These are phyloP conservation scores for Eutolmus rufibarbis DNA, from an alignment of 2,888 invertebrate genomes.

Conservation along the genomic window DNA sequence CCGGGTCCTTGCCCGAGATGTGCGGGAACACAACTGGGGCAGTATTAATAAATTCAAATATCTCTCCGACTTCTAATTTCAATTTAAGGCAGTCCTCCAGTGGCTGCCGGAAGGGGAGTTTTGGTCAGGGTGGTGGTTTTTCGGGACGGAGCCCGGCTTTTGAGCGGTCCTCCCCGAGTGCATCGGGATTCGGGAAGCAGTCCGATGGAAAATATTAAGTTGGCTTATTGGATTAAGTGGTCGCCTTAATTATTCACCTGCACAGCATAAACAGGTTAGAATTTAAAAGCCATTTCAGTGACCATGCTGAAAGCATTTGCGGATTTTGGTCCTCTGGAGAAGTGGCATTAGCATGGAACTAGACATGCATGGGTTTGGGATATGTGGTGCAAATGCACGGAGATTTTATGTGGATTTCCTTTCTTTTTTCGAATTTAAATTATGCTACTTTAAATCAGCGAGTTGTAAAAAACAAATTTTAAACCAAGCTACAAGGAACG, in stretches of 20 bases:
- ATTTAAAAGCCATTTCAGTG: not conserved
- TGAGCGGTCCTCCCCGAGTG: not conserved
- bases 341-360: not conserved
- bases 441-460: not conserved
- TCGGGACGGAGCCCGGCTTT: not conserved
- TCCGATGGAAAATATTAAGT: not conserved
- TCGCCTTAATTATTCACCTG: not conserved
- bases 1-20: not conserved
- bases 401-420: not conserved
- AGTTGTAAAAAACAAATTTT: not conserved
- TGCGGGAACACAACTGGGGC: not conserved
- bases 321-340: not conserved
- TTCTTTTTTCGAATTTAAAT: not conserved
- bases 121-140: not conserved
- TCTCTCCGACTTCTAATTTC: slow-evolving; percentile 19
- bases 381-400: not conserved
- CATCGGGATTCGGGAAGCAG: not conserved
- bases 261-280: not conserved
- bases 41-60: slow-evolving; percentile 9
- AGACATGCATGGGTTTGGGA: not conserved
- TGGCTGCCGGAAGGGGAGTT: not conserved
- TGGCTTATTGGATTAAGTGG: not conserved
- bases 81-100: not conserved
- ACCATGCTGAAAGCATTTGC: not conserved
- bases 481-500: not conserved